Percentiles rank a stretch among this genome's conserved stretches.
phyloP scores from a whole-genome alignment of 2,797 vertebrate species.

The Calcarius lapponicus region DNA sequence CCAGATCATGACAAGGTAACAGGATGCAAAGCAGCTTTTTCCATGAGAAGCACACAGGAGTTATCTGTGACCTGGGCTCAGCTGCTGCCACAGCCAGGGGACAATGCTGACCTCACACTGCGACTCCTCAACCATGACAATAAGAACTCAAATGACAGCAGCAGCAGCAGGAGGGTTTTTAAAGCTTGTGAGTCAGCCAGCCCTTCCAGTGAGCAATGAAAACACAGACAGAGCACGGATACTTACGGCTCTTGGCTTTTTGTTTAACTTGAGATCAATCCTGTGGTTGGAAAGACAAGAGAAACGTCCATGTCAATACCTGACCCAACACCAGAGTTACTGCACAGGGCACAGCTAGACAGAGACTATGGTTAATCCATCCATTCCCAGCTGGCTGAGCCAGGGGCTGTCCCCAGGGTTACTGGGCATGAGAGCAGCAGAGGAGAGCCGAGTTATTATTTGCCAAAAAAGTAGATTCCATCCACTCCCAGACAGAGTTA shows the following conservation, averaged over 20 bases:
- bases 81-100: neutral
- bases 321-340: conserved; percentile 31
- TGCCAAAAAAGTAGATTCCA: conserved; percentile 64
- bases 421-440: conserved; percentile 60
- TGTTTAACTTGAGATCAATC: conserved; percentile 99
- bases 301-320: conserved; percentile 71
- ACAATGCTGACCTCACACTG: neutral
- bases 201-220: conserved; percentile 26
- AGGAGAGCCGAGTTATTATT: conserved; percentile 43
- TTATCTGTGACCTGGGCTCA: neutral
- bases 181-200: neutral
- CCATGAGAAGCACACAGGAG: neutral
- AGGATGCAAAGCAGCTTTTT: neutral
- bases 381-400: conserved; percentile 60
- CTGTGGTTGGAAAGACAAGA: conserved; percentile 78
- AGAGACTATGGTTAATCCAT: conserved; percentile 71
- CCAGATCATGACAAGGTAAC: neutral
- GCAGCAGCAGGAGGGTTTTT: neutral
- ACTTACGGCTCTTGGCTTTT: conserved; percentile 98
- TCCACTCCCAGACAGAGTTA: conserved; percentile 45
- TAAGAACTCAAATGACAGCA: neutral
- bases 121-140: neutral
- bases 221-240: conserved; percentile 58
- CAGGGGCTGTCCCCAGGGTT: conserved; percentile 59
- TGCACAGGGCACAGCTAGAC: conserved; percentile 74